Evolutionary conservation across 2,797 vertebrate species (phyloP), one percentile per base, ranked within the genome.

Genomic region (Meriones psammophilus): DNA sequence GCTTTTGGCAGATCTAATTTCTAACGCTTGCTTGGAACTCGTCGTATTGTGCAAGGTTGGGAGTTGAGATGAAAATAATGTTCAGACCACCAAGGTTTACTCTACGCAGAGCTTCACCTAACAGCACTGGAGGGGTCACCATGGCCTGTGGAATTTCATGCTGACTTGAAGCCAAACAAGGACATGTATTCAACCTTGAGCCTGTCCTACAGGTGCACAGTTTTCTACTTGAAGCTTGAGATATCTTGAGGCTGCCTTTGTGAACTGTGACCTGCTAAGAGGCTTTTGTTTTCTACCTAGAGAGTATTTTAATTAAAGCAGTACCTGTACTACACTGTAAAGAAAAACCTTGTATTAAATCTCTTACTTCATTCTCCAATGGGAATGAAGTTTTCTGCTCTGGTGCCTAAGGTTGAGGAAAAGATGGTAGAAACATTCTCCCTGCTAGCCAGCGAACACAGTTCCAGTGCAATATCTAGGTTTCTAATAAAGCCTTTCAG

Each of bases 91-190:
- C 4, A 39, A 26, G 6, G 9, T 26, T 62, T 18, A 8, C 5
- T 42, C 20, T 68, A 42, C 26, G 5, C 4, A 58, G 12, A 58
- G 12, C 42, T n/a, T 39, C 8, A 42, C 5, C 20, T 10, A 17
- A 68, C 36, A 69, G 4, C 42, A 26, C 50, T 42, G 28, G 4
- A 17, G 36, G 30, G 9, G 24, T 33, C 13, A n/a, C 13, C 28
- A 26, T 0, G 1, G 1, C 14, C 8, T 42, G 0, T 33, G 6
- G 17, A 50, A 6, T 56, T 0, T 13, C 36, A n/a, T 17, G 1
- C 10, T 24, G 15, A 15, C 15, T 46, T 33, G 12, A 20, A 36
- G 42, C 5, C 66, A 30, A 5, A 4, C 10, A 33, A 24, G 0
- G 24, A 33, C n/a, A 4, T 30, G 8, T 6, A 68, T 13, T 33